phyloP scores from a whole-genome alignment of 2,797 vertebrate species.

The Ceryle rudis region DNA sequence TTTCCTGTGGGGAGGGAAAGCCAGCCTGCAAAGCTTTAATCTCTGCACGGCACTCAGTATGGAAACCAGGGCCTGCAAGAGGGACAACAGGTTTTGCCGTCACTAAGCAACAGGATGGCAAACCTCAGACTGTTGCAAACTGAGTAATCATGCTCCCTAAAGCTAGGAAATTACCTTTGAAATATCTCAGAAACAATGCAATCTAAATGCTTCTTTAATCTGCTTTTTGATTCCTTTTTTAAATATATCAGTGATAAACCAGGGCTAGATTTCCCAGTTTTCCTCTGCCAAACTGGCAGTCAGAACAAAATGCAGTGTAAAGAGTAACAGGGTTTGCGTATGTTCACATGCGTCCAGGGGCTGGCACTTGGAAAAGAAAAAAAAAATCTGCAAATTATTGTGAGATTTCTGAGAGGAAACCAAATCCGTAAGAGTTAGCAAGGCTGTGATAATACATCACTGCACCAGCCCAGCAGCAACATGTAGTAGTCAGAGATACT shows the following conservation, averaged over 20 bases:
- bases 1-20: neutral
- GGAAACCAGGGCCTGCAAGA: neutral
- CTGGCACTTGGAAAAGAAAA: neutral
- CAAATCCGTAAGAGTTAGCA: neutral
- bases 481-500: neutral
- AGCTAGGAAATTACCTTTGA: neutral
- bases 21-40: neutral
- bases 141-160: neutral
- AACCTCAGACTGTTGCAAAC: neutral
- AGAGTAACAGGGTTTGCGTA: neutral
- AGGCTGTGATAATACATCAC: neutral
- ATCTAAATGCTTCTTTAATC: neutral
- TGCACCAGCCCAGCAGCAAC: neutral
- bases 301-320: neutral
- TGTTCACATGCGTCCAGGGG: neutral
- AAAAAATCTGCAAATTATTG: neutral
- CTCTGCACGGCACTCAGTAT: neutral
- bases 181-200: neutral
- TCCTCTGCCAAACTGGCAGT: neutral
- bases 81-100: neutral
- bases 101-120: neutral
- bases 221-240: neutral
- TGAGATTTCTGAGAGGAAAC: neutral
- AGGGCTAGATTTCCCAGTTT: neutral
- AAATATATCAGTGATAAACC: neutral